Percentiles rank a stretch among this genome's conserved stretches.
Evolutionary conservation across 2,113 vertebrate genomes (phyloP).

Genomic region (Euleptes europaea): DNA sequence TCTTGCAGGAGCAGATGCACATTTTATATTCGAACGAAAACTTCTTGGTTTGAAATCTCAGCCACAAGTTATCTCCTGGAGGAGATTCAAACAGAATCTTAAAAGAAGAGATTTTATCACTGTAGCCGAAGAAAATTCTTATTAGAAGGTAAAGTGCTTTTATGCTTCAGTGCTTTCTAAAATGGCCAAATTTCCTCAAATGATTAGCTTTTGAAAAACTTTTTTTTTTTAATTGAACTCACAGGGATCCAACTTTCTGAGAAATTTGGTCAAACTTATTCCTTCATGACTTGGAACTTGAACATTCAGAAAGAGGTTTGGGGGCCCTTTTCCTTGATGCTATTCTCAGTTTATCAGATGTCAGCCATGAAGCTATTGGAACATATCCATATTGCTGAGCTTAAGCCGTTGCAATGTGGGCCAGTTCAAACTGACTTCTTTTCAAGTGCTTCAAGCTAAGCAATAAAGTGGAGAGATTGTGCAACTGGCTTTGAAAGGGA

Average conservation of each 20-base stretch:
- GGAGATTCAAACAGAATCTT: neutral
- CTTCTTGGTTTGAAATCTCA: neutral
- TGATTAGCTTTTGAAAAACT: conserved; percentile 33
- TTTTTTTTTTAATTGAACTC: conserved; percentile 44
- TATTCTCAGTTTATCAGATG: conserved; percentile 28
- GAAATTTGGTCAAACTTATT: conserved; percentile 31
- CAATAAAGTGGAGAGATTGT: conserved; percentile 16
- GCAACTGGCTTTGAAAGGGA: conserved; percentile 27
- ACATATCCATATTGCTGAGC: conserved; percentile 9
- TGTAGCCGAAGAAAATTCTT: conserved; percentile 32
- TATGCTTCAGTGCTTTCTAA: conserved; percentile 33
- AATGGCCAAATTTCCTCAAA: conserved; percentile 42
- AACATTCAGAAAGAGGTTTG: conserved; percentile 2
- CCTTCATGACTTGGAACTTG: conserved; percentile 23
- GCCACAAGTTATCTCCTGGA: neutral
- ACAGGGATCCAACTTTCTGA: conserved; percentile 12
- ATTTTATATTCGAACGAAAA: neutral
- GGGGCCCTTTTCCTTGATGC: conserved; percentile 1
- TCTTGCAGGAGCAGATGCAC: neutral
- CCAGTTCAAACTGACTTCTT: conserved; percentile 5
- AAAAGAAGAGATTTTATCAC: conserved; percentile 22
- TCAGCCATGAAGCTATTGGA: neutral
- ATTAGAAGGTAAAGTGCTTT: conserved; percentile 39
- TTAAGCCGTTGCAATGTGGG: neutral
- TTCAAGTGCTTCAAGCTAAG: conserved; percentile 34